phyloP scores from a whole-genome alignment of 2,888 invertebrate species.

The Amitus sp. region DNA sequence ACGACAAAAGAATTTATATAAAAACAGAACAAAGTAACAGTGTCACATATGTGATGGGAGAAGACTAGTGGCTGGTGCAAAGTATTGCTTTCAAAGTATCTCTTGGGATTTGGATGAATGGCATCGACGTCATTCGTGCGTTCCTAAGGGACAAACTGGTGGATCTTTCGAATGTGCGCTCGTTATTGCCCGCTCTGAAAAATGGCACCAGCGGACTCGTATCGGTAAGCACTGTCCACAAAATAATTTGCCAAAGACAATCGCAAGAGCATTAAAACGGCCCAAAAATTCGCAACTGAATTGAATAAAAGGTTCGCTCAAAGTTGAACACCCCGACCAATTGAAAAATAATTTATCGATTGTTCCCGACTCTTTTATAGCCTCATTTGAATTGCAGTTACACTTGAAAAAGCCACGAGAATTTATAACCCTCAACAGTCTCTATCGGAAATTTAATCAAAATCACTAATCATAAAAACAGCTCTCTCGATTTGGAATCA shows the following conservation, averaged over 20 bases:
- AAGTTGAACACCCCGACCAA: too few relatives aligned
- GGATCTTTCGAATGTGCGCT: constrained; percentile 53
- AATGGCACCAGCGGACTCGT: constrained; percentile 37
- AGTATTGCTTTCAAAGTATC: constrained; percentile 61
- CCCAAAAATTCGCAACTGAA: not conserved
- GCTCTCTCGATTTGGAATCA: too few relatives aligned
- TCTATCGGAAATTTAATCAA: too few relatives aligned
- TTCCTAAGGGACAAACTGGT: constrained; percentile 59
- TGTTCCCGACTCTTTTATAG: too few relatives aligned
- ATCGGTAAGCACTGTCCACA: constrained; percentile 32
- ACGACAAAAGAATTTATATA: constrained; percentile 24
- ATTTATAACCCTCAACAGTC: too few relatives aligned
- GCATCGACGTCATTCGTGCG: constrained; percentile 53
- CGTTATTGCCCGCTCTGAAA: constrained; percentile 49
- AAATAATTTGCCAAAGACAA: constrained; percentile 18
- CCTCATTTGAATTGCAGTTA: too few relatives aligned
- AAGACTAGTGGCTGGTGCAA: constrained; percentile 50
- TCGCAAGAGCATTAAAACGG: not conserved
- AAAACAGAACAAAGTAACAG: constrained; percentile 42
- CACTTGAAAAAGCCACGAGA: too few relatives aligned
- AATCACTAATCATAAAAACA: too few relatives aligned
- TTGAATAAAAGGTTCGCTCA: too few relatives aligned
- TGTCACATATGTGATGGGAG: constrained; percentile 55
- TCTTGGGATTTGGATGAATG: constrained; percentile 53
- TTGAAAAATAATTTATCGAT: too few relatives aligned